Evolutionary conservation across 2,113 vertebrate genomes (phyloP).

Genomic region (Lathamus discolor): DNA sequence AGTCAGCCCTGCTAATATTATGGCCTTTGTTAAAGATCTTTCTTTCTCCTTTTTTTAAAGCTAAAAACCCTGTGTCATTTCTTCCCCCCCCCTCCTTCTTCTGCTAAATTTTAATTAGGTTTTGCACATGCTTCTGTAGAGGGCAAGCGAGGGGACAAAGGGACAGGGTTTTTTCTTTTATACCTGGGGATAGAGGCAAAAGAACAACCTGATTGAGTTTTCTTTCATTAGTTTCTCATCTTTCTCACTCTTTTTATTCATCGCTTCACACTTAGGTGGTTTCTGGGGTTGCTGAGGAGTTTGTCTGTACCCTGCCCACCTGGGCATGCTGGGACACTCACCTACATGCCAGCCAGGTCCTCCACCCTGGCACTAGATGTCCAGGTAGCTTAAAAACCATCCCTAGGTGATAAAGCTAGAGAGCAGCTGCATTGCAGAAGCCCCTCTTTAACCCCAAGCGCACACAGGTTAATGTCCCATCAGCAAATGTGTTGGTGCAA

Average conservation of each 20-base stretch:
- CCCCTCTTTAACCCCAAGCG: not conserved
- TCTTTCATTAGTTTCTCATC: not conserved
- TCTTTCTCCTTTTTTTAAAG: slow-evolving; percentile 76
- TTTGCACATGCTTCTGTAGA: slow-evolving; percentile 46
- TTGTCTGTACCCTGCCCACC: not conserved
- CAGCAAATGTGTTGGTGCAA: not conserved
- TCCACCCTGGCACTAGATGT: fast-evolving
- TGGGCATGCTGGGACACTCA: not conserved
- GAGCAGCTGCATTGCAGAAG: not conserved
- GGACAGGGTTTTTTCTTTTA: not conserved
- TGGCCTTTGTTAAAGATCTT: slow-evolving; percentile 88
- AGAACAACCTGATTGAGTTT: not conserved
- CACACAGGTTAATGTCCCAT: not conserved
- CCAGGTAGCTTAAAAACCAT: fast-evolving
- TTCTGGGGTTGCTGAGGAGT: not conserved
- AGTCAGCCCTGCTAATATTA: slow-evolving; percentile 87
- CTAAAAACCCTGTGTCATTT: slow-evolving; percentile 77
- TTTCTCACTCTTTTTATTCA: not conserved
- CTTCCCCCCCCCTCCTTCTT: not conserved
- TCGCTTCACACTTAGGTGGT: not conserved
- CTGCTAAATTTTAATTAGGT: slow-evolving; percentile 70
- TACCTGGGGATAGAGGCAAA: not conserved
- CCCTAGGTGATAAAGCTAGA: not conserved
- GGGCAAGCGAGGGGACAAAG: slow-evolving; percentile 55
- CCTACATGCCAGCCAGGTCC: fast-evolving